These are phyloP conservation scores for Caenorhabditis doughertyi DNA, from an alignment of 2,888 invertebrate genomes.

Conservation along the genomic window DNA sequence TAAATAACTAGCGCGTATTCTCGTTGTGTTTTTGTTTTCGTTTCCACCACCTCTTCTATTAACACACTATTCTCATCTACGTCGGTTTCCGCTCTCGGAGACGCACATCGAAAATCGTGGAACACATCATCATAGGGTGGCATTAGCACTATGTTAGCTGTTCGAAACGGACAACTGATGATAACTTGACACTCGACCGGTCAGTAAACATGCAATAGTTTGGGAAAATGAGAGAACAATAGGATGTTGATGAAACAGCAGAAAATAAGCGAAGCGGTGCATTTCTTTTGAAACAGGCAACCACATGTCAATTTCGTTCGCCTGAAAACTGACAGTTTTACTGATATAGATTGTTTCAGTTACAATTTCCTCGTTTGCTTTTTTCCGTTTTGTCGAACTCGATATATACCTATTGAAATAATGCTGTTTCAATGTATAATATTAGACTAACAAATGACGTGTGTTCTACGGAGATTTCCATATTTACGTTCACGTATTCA, in stretches of 20 bases:
- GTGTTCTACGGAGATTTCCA: no score
- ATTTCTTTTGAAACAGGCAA: slow-evolving; percentile 22
- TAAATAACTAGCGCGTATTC: slow-evolving; percentile 29
- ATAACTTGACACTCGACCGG: slow-evolving; percentile 7
- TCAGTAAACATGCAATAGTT: slow-evolving; percentile 12
- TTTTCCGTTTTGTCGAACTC: not conserved
- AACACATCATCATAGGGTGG: not conserved
- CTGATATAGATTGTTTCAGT: slow-evolving; percentile 5
- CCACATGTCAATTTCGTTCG: slow-evolving; percentile 29
- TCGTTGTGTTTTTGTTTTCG: slow-evolving; percentile 22
- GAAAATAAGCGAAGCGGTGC: slow-evolving; percentile 18
- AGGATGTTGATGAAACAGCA: slow-evolving; percentile 33
- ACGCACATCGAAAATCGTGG: not conserved
- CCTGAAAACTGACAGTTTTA: slow-evolving; percentile 23
- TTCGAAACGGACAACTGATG: slow-evolving; percentile 25
- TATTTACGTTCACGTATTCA: no score
- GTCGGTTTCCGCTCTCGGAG: not conserved
- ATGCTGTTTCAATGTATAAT: no score
- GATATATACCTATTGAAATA: not conserved
- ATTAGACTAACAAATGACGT: no score
- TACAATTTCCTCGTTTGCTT: not conserved
- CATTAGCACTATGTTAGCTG: not conserved
- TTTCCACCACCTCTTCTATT: not conserved
- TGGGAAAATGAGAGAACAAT: not conserved
- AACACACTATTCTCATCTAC: not conserved